These are phyloP conservation scores for Rhynchotus rufescens DNA, from an alignment of 2,797 vertebrate species.

Conservation along the genomic window DNA sequence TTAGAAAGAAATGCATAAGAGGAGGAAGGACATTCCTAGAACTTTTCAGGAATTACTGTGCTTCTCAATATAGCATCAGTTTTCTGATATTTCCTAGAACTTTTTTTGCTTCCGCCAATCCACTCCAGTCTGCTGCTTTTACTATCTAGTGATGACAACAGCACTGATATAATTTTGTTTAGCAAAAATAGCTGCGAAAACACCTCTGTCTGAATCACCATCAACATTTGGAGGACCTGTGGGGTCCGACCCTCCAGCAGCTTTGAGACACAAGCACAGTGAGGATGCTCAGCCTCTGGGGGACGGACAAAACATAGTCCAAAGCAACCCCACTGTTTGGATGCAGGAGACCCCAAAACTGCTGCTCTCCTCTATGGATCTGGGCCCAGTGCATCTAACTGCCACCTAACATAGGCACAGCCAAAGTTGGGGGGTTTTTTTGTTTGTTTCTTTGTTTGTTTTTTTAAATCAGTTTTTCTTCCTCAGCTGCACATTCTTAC, in stretches of 20 bases:
- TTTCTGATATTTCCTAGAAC: neutral
- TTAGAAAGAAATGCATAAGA: neutral
- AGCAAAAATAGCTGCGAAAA: neutral
- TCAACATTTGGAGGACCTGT: neutral
- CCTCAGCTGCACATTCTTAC: neutral
- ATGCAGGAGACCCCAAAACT: neutral
- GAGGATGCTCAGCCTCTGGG: neutral
- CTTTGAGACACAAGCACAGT: neutral
- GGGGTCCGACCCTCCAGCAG: too few relatives aligned
- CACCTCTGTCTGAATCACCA: neutral
- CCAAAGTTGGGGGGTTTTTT: fast-evolving
- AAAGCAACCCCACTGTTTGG: neutral
- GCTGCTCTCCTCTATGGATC: neutral
- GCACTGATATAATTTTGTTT: neutral
- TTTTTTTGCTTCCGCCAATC: neutral
- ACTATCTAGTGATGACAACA: neutral
- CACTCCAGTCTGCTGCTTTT: neutral
- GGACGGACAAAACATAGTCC: neutral
- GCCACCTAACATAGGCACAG: neutral
- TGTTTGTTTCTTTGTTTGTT: neutral
- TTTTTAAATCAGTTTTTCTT: neutral
- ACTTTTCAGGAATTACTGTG: neutral
- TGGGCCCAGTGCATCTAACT: neutral
- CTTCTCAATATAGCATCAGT: neutral
- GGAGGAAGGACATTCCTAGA: neutral